These are phyloP conservation scores for Megaptera novaeangliae DNA, from an alignment of 2,113 vertebrate species.

Conservation along the genomic window DNA sequence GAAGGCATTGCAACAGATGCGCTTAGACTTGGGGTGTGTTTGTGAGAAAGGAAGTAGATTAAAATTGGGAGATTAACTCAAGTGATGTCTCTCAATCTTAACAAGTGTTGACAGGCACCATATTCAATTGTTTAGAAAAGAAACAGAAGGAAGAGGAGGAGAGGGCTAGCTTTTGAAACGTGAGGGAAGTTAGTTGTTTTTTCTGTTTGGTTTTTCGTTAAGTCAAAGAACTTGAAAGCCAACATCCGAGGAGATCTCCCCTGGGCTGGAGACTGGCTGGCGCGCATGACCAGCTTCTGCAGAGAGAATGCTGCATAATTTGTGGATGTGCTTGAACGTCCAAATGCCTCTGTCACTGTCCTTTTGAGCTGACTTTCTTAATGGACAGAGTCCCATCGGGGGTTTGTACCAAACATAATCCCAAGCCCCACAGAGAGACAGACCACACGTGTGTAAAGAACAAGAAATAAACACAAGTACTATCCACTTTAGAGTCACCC, in stretches of 20 bases:
- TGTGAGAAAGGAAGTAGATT: background rate
- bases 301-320: background rate
- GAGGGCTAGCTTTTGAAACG: too few species aligned
- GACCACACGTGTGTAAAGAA: background rate
- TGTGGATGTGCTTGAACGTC: background rate
- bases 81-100: background rate
- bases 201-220: background rate
- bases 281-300: background rate
- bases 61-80: accelerated
- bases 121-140: accelerated
- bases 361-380: background rate
- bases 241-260: background rate
- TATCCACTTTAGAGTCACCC: background rate
- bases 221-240: background rate
- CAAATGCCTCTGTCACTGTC: background rate
- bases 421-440: background rate
- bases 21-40: background rate
- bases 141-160: background rate
- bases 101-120: background rate
- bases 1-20: accelerated
- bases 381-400: background rate
- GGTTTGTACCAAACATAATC: background rate
- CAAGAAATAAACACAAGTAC: background rate
- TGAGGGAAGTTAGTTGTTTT: accelerated
- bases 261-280: background rate